Evolutionary conservation across 92 coral and sea anemone genomes (phyloP).

Genomic region (Meandrina meandrites): DNA sequence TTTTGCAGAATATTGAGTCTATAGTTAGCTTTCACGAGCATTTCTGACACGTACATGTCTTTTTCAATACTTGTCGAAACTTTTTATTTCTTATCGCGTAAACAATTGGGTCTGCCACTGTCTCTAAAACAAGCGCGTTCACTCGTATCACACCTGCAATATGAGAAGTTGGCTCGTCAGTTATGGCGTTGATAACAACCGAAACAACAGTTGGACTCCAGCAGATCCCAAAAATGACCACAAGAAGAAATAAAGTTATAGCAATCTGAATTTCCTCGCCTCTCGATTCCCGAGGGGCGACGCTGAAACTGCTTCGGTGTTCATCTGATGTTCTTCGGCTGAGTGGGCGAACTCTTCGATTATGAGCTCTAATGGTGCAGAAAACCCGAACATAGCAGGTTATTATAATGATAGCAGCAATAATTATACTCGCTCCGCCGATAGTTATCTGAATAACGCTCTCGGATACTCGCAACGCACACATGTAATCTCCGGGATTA

Average conservation of each 20-base stretch:
- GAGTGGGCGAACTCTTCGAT: background rate
- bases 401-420: constrained; percentile 10
- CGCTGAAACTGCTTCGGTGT: background rate
- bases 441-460: constrained; percentile 25
- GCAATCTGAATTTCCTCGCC: constrained; percentile 31
- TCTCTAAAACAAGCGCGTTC: constrained; percentile 18
- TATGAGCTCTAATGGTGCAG: background rate
- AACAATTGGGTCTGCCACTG: constrained; percentile 26
- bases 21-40: background rate
- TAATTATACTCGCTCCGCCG: constrained; percentile 2
- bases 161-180: constrained; percentile 21
- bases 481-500: constrained; percentile 23
- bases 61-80: constrained; percentile 16
- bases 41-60: constrained; percentile 14
- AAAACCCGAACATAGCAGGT: constrained; percentile 22
- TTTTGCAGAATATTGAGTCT: background rate
- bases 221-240: constrained; percentile 27
- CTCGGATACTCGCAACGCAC: constrained; percentile 16
- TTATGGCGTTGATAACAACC: constrained; percentile 14
- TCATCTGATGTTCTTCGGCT: background rate
- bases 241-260: constrained; percentile 16
- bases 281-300: constrained; percentile 26
- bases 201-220: constrained; percentile 31
- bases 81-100: constrained; percentile 25
- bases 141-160: constrained; percentile 24